Base-by-base conservation (phyloP, 30 jellyfish, hydroid and myxozoan species). In the Haliclystus octoradiatus region DNA sequence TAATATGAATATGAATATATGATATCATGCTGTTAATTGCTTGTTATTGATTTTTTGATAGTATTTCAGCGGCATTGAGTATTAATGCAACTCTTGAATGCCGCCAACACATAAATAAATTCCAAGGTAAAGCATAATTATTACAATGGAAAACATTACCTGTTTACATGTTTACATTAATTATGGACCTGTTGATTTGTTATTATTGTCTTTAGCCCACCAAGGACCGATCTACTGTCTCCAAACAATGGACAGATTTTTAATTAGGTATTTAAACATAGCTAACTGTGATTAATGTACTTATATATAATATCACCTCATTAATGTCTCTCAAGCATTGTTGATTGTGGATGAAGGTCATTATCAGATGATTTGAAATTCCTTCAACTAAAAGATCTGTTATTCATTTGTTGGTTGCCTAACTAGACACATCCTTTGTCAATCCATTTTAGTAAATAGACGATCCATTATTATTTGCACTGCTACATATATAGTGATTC, bases 11-110 rank as follows among this genome's bases (percentile, higher is more conserved):
- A n/a, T n/a, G n/a, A n/a, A n/a, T n/a, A n/a, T n/a, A n/a, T n/a
- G n/a, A n/a, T n/a, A n/a, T n/a, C n/a, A n/a, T n/a, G n/a, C n/a
- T n/a, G n/a, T n/a, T n/a, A n/a, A n/a, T n/a, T n/a, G n/a, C n/a
- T 3, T 63, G 13, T 63, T 26, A 24, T 29, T 62, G 19, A 57
- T 52, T 14, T 0, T 63, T 33, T 60, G 28, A 50, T 64, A 77
- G 86, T 49, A 52, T 84, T 3, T 51, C 82, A 7, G 66, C 62
- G 46, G 95, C 95, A 2, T 68, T 84, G 78, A 49, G 66, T 23
- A 46, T 79, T 15, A 75, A 73, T 71, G 89, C 89, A 29, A 24
- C 88, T 12, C 78, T 62, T 15, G 88, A 84, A 26, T 25, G 91
- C 33, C 77, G 82, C 50, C 33, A 23, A 15, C 90, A 93, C n/a